These are phyloP conservation scores for Dasyornis broadbenti DNA, from an alignment of 2,113 vertebrate species.

Conservation along the genomic window DNA sequence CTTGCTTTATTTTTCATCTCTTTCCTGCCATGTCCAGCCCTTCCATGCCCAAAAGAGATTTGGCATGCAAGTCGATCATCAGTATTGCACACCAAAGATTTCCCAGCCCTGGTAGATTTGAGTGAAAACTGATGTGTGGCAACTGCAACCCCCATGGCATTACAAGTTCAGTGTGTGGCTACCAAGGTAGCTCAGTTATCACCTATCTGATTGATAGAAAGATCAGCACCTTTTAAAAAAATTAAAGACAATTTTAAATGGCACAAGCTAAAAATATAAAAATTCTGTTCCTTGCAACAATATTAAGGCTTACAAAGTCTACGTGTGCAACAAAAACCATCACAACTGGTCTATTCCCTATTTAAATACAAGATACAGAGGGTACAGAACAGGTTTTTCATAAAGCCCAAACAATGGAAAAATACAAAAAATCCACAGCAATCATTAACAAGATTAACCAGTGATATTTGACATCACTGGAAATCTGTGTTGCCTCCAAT, in stretches of 20 bases:
- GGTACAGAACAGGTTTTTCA: background rate
- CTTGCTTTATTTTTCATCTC: background rate
- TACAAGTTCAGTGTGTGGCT: background rate
- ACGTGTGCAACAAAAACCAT: background rate
- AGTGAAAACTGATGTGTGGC: background rate
- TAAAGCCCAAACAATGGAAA: background rate
- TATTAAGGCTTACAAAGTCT: background rate
- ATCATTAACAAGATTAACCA: background rate
- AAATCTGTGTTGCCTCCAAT: background rate
- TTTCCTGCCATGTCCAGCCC: background rate
- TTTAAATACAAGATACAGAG: background rate
- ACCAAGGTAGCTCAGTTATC: background rate
- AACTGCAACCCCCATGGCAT: background rate
- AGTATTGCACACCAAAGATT: background rate
- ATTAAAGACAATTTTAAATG: background rate
- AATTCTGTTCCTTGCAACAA: background rate
- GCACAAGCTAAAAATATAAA: background rate
- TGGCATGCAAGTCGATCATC: background rate
- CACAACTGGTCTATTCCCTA: background rate
- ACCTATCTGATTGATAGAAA: background rate
- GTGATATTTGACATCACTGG: background rate
- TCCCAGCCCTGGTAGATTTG: background rate
- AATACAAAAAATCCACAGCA: background rate
- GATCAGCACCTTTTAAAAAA: background rate
- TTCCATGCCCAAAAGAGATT: background rate